Evolutionary conservation across 2,888 invertebrate species (phyloP).

Genomic region (Axea sp.): DNA sequence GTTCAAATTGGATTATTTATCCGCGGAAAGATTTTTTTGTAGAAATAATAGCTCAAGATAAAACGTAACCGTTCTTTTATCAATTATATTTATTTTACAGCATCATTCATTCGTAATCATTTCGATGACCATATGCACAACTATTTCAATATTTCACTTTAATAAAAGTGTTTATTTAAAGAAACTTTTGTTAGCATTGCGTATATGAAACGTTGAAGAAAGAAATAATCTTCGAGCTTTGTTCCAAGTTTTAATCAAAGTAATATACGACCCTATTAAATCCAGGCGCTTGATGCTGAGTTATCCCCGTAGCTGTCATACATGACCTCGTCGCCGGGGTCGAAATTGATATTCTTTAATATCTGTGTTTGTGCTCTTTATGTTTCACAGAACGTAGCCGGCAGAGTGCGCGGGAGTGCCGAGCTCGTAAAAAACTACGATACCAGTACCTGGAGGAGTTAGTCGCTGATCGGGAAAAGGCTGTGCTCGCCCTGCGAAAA

Average conservation of each 20-base stretch:
- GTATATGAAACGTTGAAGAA: no score
- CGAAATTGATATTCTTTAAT: constrained; percentile 58
- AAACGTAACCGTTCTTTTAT: no score
- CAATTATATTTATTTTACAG: no score
- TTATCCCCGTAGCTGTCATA: constrained; percentile 37
- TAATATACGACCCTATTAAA: constrained; percentile 41
- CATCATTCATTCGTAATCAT: no score
- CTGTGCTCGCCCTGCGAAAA: constrained; percentile 91
- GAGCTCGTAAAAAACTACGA: constrained; percentile 96
- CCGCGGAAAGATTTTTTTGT: no score
- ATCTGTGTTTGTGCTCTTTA: constrained; percentile 50
- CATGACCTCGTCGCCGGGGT: constrained; percentile 11
- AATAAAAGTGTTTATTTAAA: no score
- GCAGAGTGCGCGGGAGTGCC: constrained; percentile 98
- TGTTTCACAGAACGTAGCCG: constrained; percentile 90
- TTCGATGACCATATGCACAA: no score
- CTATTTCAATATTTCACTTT: no score
- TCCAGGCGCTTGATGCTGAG: constrained; percentile 22
- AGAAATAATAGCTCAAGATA: no score
- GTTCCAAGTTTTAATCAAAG: constrained; percentile 48
- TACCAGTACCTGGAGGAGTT: constrained; percentile 98
- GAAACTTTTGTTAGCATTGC: no score
- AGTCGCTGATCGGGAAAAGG: constrained; percentile 94
- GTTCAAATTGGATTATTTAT: no score
- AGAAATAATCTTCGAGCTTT: constrained; percentile 15